A percentile compares a stretch with the other conserved stretches of the same genome.
phyloP scores from a whole-genome alignment of 2,888 invertebrate genomes.

The Schizaphis graminum region DNA sequence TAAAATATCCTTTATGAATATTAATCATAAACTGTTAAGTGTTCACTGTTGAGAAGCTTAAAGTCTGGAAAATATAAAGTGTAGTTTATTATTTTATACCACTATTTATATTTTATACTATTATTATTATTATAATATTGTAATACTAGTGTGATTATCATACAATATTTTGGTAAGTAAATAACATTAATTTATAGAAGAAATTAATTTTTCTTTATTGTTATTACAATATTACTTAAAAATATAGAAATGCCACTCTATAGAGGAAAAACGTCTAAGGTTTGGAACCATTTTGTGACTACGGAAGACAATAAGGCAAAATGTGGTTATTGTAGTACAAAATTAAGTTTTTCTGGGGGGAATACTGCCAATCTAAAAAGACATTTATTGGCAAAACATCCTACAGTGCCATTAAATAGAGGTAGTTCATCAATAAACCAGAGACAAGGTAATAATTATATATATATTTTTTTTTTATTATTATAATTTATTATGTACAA shows the following conservation, averaged over 20 bases:
- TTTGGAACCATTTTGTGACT: not conserved
- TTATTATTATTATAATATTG: too few species aligned
- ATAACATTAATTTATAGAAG: too few species aligned
- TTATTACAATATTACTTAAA: too few species aligned
- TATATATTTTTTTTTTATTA: not conserved
- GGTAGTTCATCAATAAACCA: not conserved
- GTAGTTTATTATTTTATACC: too few species aligned
- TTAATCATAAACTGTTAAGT: too few species aligned
- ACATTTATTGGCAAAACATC: not conserved
- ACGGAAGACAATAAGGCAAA: not conserved
- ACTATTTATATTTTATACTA: too few species aligned
- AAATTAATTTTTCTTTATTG: too few species aligned
- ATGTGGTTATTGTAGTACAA: not conserved
- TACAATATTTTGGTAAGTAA: too few species aligned
- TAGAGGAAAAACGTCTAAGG: not conserved
- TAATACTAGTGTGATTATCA: too few species aligned
- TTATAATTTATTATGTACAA: not conserved
- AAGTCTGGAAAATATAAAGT: too few species aligned
- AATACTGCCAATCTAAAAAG: not conserved
- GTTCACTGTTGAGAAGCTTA: too few species aligned
- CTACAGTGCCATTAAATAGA: not conserved
- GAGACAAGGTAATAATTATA: not conserved
- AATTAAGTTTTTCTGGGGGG: not conserved
- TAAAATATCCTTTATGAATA: too few species aligned
- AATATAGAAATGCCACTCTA: not conserved